Percentiles rank a stretch among this genome's conserved stretches.
phyloP scores from a whole-genome alignment of 2,888 invertebrate species.

The Pristionchus exspectatus region DNA sequence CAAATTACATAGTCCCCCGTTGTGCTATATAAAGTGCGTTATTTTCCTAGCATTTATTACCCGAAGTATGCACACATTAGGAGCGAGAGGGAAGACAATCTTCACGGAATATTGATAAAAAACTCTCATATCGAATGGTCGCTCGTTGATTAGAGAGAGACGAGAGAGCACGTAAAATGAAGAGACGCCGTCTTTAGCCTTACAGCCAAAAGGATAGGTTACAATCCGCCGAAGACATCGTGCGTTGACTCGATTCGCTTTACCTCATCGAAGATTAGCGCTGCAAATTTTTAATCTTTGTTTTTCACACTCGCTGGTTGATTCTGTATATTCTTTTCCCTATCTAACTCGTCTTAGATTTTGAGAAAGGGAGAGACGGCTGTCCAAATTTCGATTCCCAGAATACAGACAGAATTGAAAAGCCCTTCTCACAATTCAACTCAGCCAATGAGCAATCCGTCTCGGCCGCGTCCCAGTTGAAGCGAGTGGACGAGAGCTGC shows the following conservation, averaged over 20 bases:
- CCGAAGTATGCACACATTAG: too few species aligned
- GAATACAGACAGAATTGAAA: neutral
- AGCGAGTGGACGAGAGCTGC: neutral
- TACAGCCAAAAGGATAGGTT: too few species aligned
- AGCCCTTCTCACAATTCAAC: neutral
- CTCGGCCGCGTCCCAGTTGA: neutral
- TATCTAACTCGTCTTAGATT: too few species aligned
- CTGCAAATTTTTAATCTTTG: neutral
- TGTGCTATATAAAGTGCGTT: neutral
- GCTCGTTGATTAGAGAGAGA: neutral
- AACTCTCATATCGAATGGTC: too few species aligned
- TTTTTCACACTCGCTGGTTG: too few species aligned
- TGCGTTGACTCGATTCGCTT: constrained; percentile 7
- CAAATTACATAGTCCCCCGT: too few species aligned
- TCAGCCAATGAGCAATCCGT: neutral
- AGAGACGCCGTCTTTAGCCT: too few species aligned
- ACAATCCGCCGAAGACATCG: constrained; percentile 27
- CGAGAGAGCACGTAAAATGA: neutral
- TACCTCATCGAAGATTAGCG: constrained; percentile 39
- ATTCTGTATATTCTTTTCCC: too few species aligned
- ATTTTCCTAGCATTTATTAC: neutral
- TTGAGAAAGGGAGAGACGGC: too few species aligned
- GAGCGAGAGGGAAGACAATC: neutral
- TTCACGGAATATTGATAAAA: neutral
- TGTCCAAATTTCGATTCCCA: too few species aligned